A percentile compares a stretch with the other conserved stretches of the same genome.
Evolutionary conservation across 2,888 invertebrate genomes (phyloP).

Genomic region (Lissonota sp.): DNA sequence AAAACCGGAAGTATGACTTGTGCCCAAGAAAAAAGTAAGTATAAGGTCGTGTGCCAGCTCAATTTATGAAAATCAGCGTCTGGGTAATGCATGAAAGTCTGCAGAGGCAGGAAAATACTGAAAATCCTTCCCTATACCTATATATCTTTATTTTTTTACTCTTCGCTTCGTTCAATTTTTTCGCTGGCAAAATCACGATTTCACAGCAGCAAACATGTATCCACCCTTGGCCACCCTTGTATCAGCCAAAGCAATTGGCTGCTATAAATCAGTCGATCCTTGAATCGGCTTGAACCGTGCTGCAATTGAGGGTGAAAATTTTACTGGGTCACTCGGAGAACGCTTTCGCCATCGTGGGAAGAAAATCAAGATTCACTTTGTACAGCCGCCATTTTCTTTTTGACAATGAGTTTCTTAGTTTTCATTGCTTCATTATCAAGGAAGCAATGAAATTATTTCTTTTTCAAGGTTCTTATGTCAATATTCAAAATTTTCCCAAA

Average conservation of each 20-base stretch:
- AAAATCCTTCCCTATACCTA: constrained; percentile 6
- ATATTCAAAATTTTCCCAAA: too few relatives aligned
- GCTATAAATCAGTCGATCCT: constrained; percentile 49
- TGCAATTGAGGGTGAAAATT: constrained; percentile 13
- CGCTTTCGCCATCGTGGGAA: background rate
- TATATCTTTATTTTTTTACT: constrained; percentile 9
- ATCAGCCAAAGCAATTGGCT: constrained; percentile 35
- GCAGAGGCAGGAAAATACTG: background rate
- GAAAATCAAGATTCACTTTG: too few relatives aligned
- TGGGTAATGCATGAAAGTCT: constrained; percentile 45
- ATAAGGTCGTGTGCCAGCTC: background rate
- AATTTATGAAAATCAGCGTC: constrained; percentile 66
- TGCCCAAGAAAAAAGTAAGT: background rate
- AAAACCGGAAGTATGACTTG: background rate
- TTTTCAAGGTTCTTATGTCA: too few relatives aligned
- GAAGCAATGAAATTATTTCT: too few relatives aligned
- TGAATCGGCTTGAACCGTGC: background rate
- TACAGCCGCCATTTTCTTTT: too few relatives aligned
- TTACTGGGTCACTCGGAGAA: constrained; percentile 41
- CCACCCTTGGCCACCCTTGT: background rate
- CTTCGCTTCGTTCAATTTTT: constrained; percentile 10
- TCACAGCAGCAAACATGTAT: too few relatives aligned
- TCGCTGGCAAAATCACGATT: background rate
- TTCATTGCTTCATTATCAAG: too few relatives aligned
- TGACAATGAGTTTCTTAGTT: too few relatives aligned